Evolutionary conservation across 2,113 vertebrate species (phyloP).

Genomic region (Leptocoma aspasia): DNA sequence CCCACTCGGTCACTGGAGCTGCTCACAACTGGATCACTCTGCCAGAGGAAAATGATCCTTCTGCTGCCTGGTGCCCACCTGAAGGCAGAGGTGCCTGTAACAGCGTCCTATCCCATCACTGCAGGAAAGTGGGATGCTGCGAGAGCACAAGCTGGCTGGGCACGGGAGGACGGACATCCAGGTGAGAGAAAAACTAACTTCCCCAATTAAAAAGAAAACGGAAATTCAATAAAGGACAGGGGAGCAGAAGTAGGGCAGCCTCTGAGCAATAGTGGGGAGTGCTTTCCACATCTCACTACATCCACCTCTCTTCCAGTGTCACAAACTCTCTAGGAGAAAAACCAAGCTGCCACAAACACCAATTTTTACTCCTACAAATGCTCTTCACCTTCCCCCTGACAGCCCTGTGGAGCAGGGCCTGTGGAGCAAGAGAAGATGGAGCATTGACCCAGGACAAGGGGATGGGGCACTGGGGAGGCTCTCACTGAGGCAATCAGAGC

Average conservation of each 20-base stretch:
- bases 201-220: not conserved
- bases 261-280: not conserved
- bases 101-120: not conserved
- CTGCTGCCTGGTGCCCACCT: not conserved
- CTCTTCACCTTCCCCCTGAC: not conserved
- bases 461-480: not conserved
- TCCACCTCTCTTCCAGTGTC: not conserved
- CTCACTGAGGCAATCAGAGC: not conserved
- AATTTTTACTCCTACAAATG: not conserved
- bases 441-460: not conserved
- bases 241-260: not conserved
- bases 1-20: not conserved
- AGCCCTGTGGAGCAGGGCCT: not conserved
- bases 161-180: not conserved
- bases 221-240: not conserved
- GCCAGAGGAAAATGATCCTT: not conserved
- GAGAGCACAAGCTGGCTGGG: not conserved
- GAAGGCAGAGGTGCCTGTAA: not conserved
- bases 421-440: not conserved
- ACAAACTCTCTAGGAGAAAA: not conserved
- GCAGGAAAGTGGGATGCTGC: not conserved
- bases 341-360: not conserved
- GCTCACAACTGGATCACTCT: rapidly evolving
- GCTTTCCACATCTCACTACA: rapidly evolving
- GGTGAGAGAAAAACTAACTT: not conserved